phyloP scores from a whole-genome alignment of 1,140 invertebrate species.

The Eubasilissa regina region DNA sequence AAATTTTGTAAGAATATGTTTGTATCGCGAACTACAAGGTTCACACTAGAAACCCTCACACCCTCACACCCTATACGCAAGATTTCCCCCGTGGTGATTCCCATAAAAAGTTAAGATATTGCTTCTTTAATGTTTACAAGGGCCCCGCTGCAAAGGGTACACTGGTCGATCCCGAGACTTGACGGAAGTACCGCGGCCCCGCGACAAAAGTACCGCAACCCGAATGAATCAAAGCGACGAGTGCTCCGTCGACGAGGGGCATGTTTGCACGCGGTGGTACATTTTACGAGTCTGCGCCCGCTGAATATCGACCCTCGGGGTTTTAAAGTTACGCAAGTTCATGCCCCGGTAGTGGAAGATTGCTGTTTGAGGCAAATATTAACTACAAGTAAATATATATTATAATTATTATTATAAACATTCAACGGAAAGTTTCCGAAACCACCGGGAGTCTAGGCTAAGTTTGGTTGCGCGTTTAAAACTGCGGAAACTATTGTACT shows the following conservation, averaged over 20 bases:
- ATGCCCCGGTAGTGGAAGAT: constrained; percentile 1
- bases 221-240: neutral
- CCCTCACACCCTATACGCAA: neutral
- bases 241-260: neutral
- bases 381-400: constrained; percentile 14
- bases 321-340: constrained; percentile 32
- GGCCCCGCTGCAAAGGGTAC: neutral
- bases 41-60: neutral
- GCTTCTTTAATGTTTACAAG: neutral
- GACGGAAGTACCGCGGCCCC: neutral
- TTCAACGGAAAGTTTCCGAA: neutral
- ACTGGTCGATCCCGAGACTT: neutral
- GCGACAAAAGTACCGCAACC: neutral
- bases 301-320: neutral
- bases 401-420: constrained; percentile 35
- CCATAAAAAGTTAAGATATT: constrained; percentile 8
- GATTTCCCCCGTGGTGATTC: neutral
- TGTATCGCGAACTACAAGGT: neutral
- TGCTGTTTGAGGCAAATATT: constrained; percentile 32
- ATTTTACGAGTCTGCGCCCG: neutral
- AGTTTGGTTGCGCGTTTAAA: constrained; percentile 10
- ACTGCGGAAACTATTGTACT: neutral
- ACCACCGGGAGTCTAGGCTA: constrained; percentile 1
- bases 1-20: neutral
- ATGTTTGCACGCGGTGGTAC: neutral